phyloP scores from a whole-genome alignment of 2,113 vertebrate genomes.

The Triplophysa dalaica region DNA sequence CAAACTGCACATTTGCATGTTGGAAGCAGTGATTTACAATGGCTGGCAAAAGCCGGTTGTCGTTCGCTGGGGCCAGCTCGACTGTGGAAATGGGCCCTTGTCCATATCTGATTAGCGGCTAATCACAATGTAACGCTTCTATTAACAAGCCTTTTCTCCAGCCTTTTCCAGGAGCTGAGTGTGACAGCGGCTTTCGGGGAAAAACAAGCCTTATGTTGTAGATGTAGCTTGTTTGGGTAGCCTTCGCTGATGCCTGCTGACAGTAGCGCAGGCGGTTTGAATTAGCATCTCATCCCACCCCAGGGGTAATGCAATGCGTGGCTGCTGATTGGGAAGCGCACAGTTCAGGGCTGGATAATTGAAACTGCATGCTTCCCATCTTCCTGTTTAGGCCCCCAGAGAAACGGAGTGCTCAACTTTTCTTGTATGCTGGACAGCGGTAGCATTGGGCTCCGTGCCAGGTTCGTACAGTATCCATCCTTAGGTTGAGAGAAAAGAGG shows the following conservation, averaged over 20 bases:
- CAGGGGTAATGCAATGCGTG: slow-evolving; percentile 30
- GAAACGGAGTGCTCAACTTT: not conserved
- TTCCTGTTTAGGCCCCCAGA: slow-evolving; percentile 32
- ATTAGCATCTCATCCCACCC: slow-evolving; percentile 47
- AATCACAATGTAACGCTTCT: slow-evolving; percentile 36
- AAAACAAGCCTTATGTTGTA: slow-evolving; percentile 23
- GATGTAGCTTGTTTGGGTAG: slow-evolving; percentile 57
- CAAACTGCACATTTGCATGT: slow-evolving; percentile 47
- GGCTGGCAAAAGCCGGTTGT: slow-evolving; percentile 2
- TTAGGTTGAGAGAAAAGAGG: slow-evolving; percentile 1
- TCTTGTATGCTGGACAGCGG: slow-evolving; percentile 24
- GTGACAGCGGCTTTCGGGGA: slow-evolving; percentile 10
- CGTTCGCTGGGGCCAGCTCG: not conserved
- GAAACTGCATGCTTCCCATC: slow-evolving; percentile 41
- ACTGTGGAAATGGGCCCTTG: slow-evolving; percentile 7
- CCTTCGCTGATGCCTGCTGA: slow-evolving; percentile 60
- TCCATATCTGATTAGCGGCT: slow-evolving; percentile 47
- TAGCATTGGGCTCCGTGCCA: not conserved
- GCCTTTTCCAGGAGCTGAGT: slow-evolving; percentile 11
- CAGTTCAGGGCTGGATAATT: slow-evolving; percentile 45
- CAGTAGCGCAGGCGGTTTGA: slow-evolving; percentile 56
- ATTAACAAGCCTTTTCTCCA: slow-evolving; percentile 24
- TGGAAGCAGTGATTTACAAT: slow-evolving; percentile 27
- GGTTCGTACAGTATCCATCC: not conserved
- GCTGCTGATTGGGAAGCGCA: slow-evolving; percentile 33